Base-by-base conservation (phyloP, 2,888 invertebrate genomes). In the Atrina japonica region DNA sequence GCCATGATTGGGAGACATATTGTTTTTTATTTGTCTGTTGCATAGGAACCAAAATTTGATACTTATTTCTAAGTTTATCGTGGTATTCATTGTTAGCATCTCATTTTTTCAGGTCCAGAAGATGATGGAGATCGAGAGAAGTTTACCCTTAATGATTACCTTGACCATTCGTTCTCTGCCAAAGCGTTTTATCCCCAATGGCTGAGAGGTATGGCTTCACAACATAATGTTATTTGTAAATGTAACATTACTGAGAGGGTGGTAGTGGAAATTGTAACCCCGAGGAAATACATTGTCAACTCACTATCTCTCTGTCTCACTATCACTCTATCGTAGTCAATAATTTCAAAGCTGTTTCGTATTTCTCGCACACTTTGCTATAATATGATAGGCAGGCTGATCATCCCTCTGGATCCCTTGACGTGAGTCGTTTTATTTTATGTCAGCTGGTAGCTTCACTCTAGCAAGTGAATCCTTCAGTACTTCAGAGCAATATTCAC, bases 51-150 rank as follows among this genome's bases (percentile, higher is more conserved):
- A n/a, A n/a, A n/a, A n/a, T n/a, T n/a, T n/a, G n/a, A n/a, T n/a
- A n/a, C n/a, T n/a, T n/a, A n/a, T n/a, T n/a, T n/a, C n/a, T n/a
- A n/a, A n/a, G n/a, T n/a, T n/a, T n/a, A n/a, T n/a, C n/a, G n/a
- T n/a, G n/a, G n/a, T n/a, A n/a, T n/a, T n/a, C n/a, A n/a, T n/a
- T n/a, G n/a, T n/a, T n/a, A n/a, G n/a, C n/a, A n/a, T n/a, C 18
- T 65, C 43, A 30, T 58, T 18, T 58, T 50, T 40, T 11, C 11
- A 67, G 67, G 21, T 30, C 18, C 27, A 18, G 30, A 96, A 86
- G 96, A 80, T n/a, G 79, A 80, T 43, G 70, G 79, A 18, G 49
- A 78, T 9, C 88, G 86, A 43, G 83, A 82, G 25, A 82, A 84
- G 60, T 87, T 89, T 69, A 86, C 87, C 14, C 83, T 89, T 69